phyloP scores from a whole-genome alignment of 2,888 invertebrate genomes.

The Thera obeliscata region DNA sequence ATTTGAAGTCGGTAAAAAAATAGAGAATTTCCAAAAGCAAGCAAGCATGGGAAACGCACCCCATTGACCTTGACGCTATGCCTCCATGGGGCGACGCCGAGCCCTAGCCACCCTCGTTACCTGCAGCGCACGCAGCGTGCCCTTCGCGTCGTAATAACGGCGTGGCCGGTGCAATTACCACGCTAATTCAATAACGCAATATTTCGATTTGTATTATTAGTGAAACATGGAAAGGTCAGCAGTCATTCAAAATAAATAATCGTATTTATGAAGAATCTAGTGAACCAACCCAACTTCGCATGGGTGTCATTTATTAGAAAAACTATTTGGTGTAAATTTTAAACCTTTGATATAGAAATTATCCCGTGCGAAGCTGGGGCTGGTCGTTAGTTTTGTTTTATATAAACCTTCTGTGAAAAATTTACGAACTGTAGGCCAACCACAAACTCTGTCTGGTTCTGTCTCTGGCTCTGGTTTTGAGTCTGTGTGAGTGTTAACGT shows the following conservation, averaged over 20 bases:
- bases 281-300: too few species aligned
- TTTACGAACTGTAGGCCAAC: too few species aligned
- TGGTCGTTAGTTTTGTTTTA: too few species aligned
- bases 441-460: too few species aligned
- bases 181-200: constrained; percentile 41
- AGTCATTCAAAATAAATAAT: neutral
- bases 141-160: constrained; percentile 39
- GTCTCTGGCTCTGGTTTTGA: too few species aligned
- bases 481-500: too few species aligned
- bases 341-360: too few species aligned
- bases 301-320: too few species aligned
- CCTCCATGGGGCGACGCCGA: constrained; percentile 21
- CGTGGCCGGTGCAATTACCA: constrained; percentile 43
- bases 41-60: neutral
- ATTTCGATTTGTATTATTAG: constrained; percentile 32
- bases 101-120: constrained; percentile 37
- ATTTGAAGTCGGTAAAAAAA: neutral
- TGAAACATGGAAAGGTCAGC: constrained; percentile 12
- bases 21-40: neutral
- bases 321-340: too few species aligned
- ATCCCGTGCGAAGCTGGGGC: too few species aligned
- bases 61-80: constrained; percentile 19
- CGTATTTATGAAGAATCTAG: neutral
- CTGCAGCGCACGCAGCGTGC: constrained; percentile 42
- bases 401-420: too few species aligned